These are phyloP conservation scores for Congeria kusceri DNA, from an alignment of 2,888 invertebrate genomes.

Conservation along the genomic window DNA sequence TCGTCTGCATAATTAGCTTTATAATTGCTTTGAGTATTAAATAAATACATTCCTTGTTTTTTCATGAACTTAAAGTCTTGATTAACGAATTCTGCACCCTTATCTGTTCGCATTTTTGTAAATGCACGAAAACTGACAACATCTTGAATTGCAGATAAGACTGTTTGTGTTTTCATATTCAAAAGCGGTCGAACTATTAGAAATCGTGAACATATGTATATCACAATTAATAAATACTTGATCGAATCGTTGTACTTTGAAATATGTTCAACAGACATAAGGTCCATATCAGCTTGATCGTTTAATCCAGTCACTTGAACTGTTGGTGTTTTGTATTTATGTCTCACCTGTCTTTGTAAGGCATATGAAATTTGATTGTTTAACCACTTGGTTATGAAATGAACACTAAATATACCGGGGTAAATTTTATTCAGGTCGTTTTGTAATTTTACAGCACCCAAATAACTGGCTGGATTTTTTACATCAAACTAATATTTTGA, in stretches of 20 bases:
- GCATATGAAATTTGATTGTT: conserved; percentile 45
- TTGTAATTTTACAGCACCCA: conserved; percentile 26
- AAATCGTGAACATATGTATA: conserved; percentile 53
- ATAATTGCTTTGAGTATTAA: conserved; percentile 24
- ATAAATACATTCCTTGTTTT: conserved; percentile 39
- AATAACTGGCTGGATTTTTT: conserved; percentile 25
- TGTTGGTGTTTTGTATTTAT: conserved; percentile 40
- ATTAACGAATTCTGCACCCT: conserved; percentile 48
- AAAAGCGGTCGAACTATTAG: conserved; percentile 34
- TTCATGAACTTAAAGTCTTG: conserved; percentile 39
- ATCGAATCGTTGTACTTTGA: conserved; percentile 35
- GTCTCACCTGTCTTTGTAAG: conserved; percentile 33
- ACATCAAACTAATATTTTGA: conserved; percentile 33
- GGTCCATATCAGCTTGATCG: conserved; percentile 45
- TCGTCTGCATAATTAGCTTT: conserved; percentile 52
- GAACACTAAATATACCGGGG: conserved; percentile 23
- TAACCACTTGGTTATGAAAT: conserved; percentile 41
- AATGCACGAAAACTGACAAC: conserved; percentile 24
- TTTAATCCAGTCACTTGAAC: conserved; percentile 37
- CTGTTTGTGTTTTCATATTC: conserved; percentile 36
- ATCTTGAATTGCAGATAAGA: conserved; percentile 46
- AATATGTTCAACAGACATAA: conserved; percentile 35
- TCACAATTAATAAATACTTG: conserved; percentile 36
- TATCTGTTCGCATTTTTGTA: conserved; percentile 37
- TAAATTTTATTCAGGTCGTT: conserved; percentile 27